These are phyloP conservation scores for Teinopalpus imperialis DNA, from an alignment of 2,888 invertebrate genomes.

Conservation along the genomic window DNA sequence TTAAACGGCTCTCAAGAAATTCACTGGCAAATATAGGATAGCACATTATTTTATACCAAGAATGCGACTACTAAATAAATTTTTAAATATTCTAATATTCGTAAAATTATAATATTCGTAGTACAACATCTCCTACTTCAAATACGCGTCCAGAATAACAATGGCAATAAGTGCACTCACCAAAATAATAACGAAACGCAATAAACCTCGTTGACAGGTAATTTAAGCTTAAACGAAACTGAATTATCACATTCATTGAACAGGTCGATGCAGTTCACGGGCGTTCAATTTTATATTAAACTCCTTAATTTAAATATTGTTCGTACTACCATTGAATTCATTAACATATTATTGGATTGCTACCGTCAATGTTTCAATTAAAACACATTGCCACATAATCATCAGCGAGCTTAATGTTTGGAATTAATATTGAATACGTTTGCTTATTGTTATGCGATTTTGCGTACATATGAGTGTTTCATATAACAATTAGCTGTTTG, in stretches of 20 bases:
- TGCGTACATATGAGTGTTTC: too few species aligned
- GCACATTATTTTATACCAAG: too few species aligned
- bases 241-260: conserved; percentile 12
- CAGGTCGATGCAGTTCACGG: conserved; percentile 12
- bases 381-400: conserved; percentile 15
- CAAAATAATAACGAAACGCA: conserved; percentile 2
- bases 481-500: too few species aligned
- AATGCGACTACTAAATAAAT: too few species aligned
- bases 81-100: too few species aligned
- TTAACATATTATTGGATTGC: conserved; percentile 23
- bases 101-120: too few species aligned
- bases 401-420: not conserved
- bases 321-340: conserved; percentile 13
- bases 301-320: conserved; percentile 23
- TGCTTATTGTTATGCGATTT: conserved; percentile 1
- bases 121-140: too few species aligned
- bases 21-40: too few species aligned
- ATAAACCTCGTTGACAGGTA: conserved; percentile 14
- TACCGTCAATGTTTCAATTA: conserved; percentile 22
- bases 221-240: conserved; percentile 21
- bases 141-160: not conserved
- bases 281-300: conserved; percentile 23
- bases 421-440: conserved; percentile 9
- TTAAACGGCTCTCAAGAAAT: too few species aligned
- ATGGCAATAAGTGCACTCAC: not conserved